Conservation (phyloP, 37 sponge, comb jelly and placozoan species). For the Geodia barretti region DNA sequence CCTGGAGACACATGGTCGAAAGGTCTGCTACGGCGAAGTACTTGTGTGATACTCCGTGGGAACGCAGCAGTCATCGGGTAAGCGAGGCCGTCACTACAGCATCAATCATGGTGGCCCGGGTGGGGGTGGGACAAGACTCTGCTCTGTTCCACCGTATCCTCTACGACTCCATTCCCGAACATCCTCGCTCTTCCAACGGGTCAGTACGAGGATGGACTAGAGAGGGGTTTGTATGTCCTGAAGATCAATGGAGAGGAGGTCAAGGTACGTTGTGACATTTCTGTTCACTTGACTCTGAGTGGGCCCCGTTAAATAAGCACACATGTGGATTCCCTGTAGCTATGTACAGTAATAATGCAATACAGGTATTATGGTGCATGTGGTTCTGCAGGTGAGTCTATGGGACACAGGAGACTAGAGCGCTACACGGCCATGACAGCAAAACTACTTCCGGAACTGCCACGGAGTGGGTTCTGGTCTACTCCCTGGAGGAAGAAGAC, state of each 20-base stretch:
- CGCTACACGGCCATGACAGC: slow-evolving; percentile 41
- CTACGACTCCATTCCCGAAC: not conserved
- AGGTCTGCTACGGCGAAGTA: no score
- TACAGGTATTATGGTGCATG: no score
- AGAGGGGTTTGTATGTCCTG: not conserved
- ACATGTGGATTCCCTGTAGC: no score
- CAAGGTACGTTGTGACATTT: not conserved
- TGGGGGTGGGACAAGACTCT: slow-evolving; percentile 52
- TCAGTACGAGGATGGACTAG: not conserved
- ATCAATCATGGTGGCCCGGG: slow-evolving; percentile 39
- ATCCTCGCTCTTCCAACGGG: not conserved
- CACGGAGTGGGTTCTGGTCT: slow-evolving; percentile 54
- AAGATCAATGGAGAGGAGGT: not conserved
- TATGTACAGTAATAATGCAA: no score
- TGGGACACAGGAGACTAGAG: slow-evolving; percentile 65
- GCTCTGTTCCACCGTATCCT: slow-evolving; percentile 18
- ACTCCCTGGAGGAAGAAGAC: slow-evolving; percentile 9
- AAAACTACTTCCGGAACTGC: slow-evolving; percentile 39
- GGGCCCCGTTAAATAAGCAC: no score
- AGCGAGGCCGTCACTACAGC: no score
- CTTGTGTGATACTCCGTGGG: no score
- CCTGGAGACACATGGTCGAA: no score
- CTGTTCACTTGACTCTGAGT: no score
- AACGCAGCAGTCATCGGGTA: no score
- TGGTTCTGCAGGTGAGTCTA: slow-evolving; percentile 28